phyloP scores from a whole-genome alignment of 2,888 invertebrate genomes.

The Beris morrisii region DNA sequence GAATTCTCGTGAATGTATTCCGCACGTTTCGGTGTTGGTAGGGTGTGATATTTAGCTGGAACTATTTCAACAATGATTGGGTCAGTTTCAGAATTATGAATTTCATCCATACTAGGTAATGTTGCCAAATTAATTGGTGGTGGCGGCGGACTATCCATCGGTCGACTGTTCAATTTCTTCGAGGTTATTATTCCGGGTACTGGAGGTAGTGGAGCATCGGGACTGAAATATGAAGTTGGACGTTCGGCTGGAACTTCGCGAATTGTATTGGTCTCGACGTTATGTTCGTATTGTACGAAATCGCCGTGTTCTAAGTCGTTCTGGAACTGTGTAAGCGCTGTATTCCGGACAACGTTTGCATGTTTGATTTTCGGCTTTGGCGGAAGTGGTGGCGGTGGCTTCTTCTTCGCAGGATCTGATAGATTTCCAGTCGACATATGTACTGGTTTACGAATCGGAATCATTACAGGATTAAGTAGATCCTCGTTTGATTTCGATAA shows the following conservation, averaged over 20 bases:
- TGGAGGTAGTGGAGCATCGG: slow-evolving; percentile 39
- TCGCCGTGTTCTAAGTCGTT: slow-evolving; percentile 54
- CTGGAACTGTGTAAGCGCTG: slow-evolving; percentile 52
- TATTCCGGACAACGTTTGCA: slow-evolving; percentile 52
- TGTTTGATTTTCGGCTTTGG: slow-evolving; percentile 52
- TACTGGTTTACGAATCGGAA: slow-evolving; percentile 23
- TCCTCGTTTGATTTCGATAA: slow-evolving; percentile 51
- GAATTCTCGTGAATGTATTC: slow-evolving; percentile 55
- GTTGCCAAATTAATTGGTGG: slow-evolving; percentile 54
- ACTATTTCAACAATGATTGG: slow-evolving; percentile 51
- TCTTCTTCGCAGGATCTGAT: slow-evolving; percentile 32
- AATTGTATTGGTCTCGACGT: slow-evolving; percentile 53
- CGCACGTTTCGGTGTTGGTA: slow-evolving; percentile 49
- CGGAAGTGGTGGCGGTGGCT: slow-evolving; percentile 44
- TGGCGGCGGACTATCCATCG: slow-evolving; percentile 55
- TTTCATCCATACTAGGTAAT: slow-evolving; percentile 45
- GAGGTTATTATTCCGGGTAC: slow-evolving; percentile 28
- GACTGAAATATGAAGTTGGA: slow-evolving; percentile 33
- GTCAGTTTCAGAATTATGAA: slow-evolving; percentile 40
- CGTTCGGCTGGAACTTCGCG: slow-evolving; percentile 43
- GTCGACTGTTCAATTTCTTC: slow-evolving; percentile 42
- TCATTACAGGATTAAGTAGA: slow-evolving; percentile 39
- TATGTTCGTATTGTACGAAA: slow-evolving; percentile 54
- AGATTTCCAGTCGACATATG: slow-evolving; percentile 39
- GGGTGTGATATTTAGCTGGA: slow-evolving; percentile 44